phyloP scores from a whole-genome alignment of 2,113 vertebrate genomes.

The Corydoras maculifer region DNA sequence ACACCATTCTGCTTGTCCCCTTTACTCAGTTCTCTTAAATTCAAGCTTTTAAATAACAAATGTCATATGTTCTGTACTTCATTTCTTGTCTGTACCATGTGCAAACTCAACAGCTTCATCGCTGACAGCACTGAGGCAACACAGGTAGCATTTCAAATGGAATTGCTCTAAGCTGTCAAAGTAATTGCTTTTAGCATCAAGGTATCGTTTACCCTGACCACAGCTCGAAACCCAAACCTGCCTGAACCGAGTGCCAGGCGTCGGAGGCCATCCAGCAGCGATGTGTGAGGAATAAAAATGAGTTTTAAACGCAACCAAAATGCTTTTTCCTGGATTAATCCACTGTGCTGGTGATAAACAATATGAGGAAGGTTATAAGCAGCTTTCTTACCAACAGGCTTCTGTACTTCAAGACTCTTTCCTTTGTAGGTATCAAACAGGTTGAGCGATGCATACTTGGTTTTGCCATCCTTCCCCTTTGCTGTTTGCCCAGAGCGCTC shows the following conservation, averaged over 20 bases:
- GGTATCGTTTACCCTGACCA: not conserved
- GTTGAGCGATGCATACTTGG: conserved; percentile 96
- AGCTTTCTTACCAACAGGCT: conserved; percentile 80
- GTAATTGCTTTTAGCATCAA: conserved; percentile 7
- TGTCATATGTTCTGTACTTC: no score
- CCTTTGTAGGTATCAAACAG: conserved; percentile 98
- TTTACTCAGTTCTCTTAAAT: no score
- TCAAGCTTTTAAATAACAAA: no score
- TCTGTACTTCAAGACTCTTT: conserved; percentile 95
- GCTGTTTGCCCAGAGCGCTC: conserved; percentile 97
- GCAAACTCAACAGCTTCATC: no score
- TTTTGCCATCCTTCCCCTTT: conserved; percentile 98
- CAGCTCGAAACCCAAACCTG: not conserved
- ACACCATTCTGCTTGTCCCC: no score
- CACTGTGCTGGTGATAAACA: not conserved
- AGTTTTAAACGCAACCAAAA: not conserved
- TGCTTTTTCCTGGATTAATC: no score
- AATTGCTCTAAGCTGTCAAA: conserved; percentile 4
- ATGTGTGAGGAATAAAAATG: not conserved
- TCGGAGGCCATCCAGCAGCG: not conserved
- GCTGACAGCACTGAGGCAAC: no score
- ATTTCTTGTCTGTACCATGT: no score
- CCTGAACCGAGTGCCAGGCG: not conserved
- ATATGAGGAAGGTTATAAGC: not conserved
- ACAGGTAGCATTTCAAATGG: not conserved